Conservation (phyloP, 2,113 vertebrate genomes). For the Aptenodytes patagonicus region DNA sequence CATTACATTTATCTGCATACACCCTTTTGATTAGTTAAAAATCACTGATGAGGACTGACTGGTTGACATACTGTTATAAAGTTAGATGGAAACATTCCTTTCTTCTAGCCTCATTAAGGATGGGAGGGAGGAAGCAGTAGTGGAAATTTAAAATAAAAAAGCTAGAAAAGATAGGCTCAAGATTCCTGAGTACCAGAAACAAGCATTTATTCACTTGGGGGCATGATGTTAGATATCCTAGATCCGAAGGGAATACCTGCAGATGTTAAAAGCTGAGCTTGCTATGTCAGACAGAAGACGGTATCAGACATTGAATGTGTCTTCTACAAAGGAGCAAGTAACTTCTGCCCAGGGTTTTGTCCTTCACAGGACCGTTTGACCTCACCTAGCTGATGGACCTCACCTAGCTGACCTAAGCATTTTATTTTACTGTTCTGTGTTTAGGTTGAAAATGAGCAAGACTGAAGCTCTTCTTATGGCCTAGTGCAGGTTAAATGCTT, state of each 20-base stretch:
- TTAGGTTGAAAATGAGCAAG: neutral
- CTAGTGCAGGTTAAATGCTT: neutral
- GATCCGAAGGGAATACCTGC: neutral
- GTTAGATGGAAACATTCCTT: neutral
- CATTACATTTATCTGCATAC: neutral
- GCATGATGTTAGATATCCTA: neutral
- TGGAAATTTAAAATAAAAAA: neutral
- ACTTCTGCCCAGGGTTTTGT: neutral
- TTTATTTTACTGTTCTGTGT: neutral
- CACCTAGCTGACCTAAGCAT: neutral
- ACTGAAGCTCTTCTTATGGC: neutral
- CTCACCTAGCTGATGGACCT: neutral
- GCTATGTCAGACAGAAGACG: neutral
- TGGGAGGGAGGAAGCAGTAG: neutral
- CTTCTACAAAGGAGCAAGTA: neutral
- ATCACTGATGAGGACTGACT: neutral
- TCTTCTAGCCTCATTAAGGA: neutral
- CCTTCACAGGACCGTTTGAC: neutral
- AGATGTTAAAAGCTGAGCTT: neutral
- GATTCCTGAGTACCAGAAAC: neutral
- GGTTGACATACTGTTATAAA: neutral
- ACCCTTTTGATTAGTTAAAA: neutral
- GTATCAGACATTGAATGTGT: neutral
- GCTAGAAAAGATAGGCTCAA: neutral
- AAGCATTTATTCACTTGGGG: neutral